Base-by-base conservation (phyloP, 1,140 invertebrate genomes). In the Neuroterus valhalla region DNA sequence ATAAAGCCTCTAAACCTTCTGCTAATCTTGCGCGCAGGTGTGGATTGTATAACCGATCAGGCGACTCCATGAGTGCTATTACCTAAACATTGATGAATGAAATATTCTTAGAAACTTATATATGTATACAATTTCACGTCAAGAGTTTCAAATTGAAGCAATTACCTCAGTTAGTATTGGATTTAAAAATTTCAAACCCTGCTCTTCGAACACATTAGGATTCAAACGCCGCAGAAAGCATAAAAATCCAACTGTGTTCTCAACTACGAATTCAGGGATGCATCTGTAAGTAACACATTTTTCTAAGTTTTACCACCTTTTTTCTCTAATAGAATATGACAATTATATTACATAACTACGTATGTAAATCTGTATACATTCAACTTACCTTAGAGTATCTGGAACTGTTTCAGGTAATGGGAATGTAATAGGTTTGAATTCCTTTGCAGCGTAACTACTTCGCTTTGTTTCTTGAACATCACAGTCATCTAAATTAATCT, bases 11-110 rank as follows among this genome's bases (percentile, higher is more conserved):
- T 21, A 99, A 86, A 68, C 94, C 95, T 88, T 98, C 97, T 0
- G 98, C 97, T 52, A 99, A 88, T 74, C 94, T 92, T 1, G 97
- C 98, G 73, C 97, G 92, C 66, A 98, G 90, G 92, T 99, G 98
- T 19, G 98, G 98, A 92, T 99, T 99, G 82, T 96, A 95, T 66
- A 97, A 93, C 67, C 95, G 91, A 6, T 93, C 88, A 0, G 94
- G 92, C 77, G 95, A 95, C 12, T 96, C 96, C 94, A 95, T 95
- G 71, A 94, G 70, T 8, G 76, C 78, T 70, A 89, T 79, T 15
- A 90, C 82, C 87, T 89, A 76, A 76, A 75, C 70, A 3, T 19
- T 45, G 4, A 62, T 38, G 14, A 76, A 67, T 26, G 44, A 42
- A 66, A 62, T 26, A 66, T 17, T 23, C 21, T 66, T 1, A 10